Conservation (phyloP, 2,797 vertebrate genomes). For the Natrix natrix region DNA sequence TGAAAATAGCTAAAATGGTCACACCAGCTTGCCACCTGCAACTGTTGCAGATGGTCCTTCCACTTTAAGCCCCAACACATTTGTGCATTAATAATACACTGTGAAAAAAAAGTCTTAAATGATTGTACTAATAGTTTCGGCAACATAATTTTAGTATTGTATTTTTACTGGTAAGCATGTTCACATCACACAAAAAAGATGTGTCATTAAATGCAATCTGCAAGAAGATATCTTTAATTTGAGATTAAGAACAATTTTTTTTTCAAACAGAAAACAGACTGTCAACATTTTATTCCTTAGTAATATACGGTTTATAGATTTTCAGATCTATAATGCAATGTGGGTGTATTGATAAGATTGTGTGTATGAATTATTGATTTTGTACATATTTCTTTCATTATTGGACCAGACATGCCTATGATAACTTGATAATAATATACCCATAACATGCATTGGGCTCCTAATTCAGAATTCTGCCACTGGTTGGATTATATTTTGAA, state of each 20-base stretch:
- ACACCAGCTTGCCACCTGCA: background rate
- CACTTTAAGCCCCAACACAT: background rate
- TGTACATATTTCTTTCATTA: background rate
- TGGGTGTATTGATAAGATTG: background rate
- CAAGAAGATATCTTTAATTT: background rate
- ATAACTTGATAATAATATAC: background rate
- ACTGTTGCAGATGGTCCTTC: background rate
- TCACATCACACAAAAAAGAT: background rate
- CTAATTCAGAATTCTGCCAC: background rate
- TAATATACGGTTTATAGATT: background rate
- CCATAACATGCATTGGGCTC: background rate
- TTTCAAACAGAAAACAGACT: background rate
- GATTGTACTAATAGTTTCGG: background rate
- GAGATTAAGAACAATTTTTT: background rate
- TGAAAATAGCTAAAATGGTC: background rate
- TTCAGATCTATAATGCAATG: background rate
- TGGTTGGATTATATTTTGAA: background rate
- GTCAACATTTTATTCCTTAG: background rate
- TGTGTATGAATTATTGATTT: background rate
- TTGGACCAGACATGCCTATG: background rate
- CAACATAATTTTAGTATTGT: background rate
- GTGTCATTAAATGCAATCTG: background rate
- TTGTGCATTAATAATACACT: background rate
- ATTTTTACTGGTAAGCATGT: background rate
- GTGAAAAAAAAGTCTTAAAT: background rate